Percentiles rank a stretch among this genome's conserved stretches.
phyloP scores from a whole-genome alignment of 2,797 vertebrate genomes.

The Hyperoplus lanceolatus region DNA sequence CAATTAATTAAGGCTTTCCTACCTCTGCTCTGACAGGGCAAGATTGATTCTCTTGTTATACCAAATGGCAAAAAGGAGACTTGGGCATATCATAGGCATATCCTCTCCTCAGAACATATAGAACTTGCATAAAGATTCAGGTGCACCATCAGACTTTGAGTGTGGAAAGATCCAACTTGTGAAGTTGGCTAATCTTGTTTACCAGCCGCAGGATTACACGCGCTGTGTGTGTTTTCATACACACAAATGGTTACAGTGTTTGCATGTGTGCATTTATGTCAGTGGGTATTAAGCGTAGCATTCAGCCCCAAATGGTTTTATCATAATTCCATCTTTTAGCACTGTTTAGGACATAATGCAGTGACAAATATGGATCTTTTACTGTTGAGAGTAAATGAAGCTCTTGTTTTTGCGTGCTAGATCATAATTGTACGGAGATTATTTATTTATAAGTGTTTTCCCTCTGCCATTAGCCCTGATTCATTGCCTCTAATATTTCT shows the following conservation, averaged over 20 bases:
- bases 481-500: conserved; percentile 73
- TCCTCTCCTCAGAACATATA: neutral
- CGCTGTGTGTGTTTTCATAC: neutral
- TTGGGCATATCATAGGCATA: neutral
- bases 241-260: conserved; percentile 2
- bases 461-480: conserved; percentile 74
- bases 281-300: neutral
- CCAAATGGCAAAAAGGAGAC: neutral
- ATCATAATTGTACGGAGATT: conserved; percentile 71
- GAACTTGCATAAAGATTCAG: neutral
- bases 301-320: conserved; percentile 14
- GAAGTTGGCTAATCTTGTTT: neutral
- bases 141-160: neutral
- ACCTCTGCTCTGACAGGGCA: neutral
- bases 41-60: conserved; percentile 3
- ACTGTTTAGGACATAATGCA: conserved; percentile 6
- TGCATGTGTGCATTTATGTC: conserved; percentile 16
- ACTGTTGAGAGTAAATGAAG: conserved; percentile 67
- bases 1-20: neutral
- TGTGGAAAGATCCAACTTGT: neutral
- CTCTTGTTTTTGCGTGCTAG: conserved; percentile 67
- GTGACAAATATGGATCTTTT: conserved; percentile 65
- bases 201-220: neutral
- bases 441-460: conserved; percentile 75
- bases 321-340: conserved; percentile 43